Evolutionary conservation across 2,888 invertebrate species (phyloP).

Genomic region (Meteorus cinctellus): DNA sequence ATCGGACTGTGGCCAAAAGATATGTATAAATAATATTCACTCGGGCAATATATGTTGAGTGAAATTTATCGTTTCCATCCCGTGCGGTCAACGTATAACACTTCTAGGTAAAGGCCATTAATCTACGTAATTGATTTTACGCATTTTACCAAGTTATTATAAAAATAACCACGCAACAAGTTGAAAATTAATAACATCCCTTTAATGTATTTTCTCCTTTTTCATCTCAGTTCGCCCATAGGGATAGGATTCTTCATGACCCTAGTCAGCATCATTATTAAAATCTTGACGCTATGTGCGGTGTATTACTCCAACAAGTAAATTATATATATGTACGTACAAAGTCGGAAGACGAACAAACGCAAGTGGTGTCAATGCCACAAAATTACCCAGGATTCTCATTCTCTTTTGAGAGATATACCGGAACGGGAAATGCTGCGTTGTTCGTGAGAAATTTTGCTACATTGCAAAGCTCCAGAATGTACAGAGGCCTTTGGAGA

Average conservation of each 20-base stretch:
- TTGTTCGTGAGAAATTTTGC: slow-evolving; percentile 57
- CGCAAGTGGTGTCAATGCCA: slow-evolving; percentile 63
- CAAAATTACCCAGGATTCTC: slow-evolving; percentile 62
- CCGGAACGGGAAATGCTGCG: slow-evolving; percentile 59
- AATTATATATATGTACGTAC: slow-evolving; percentile 22
- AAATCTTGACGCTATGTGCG: background rate
- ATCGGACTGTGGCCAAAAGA: slow-evolving; percentile 39
- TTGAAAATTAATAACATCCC: slow-evolving; percentile 32
- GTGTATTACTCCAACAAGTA: slow-evolving; percentile 22
- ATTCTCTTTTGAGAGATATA: slow-evolving; percentile 41
- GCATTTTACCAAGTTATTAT: slow-evolving; percentile 32
- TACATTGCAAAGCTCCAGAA: slow-evolving; percentile 15
- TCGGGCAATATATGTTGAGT: background rate
- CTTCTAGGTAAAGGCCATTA: slow-evolving; percentile 27
- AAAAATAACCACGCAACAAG: slow-evolving; percentile 14
- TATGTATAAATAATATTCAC: background rate
- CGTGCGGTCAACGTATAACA: slow-evolving; percentile 21
- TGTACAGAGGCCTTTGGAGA: background rate
- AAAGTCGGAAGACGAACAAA: slow-evolving; percentile 52
- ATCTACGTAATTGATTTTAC: slow-evolving; percentile 40
- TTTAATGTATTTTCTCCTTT: slow-evolving; percentile 1
- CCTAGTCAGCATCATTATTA: slow-evolving; percentile 28
- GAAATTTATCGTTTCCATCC: slow-evolving; percentile 33
- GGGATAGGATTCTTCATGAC: background rate
- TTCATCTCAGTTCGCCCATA: background rate